phyloP scores from a whole-genome alignment of 2,888 invertebrate genomes.

The Lysandra coridon region DNA sequence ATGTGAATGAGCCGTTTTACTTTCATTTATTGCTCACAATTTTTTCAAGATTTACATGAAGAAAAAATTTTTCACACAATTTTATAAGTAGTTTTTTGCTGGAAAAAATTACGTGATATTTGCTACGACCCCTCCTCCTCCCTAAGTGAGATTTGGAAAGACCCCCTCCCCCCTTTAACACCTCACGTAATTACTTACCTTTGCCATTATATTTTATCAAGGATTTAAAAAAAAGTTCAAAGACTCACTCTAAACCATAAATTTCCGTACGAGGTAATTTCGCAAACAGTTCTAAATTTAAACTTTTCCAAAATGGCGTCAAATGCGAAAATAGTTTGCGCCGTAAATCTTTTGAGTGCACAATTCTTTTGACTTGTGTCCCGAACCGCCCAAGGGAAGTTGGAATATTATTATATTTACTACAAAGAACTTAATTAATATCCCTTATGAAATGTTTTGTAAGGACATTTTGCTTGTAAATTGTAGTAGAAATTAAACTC shows the following conservation, averaged over 20 bases:
- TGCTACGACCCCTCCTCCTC: no score
- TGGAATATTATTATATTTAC: neutral
- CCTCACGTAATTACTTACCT: no score
- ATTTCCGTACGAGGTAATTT: neutral
- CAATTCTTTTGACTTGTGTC: neutral
- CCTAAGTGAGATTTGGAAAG: no score
- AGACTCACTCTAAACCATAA: neutral
- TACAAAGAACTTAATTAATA: neutral
- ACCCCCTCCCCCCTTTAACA: no score
- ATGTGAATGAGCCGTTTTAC: no score
- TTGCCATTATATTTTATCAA: neutral
- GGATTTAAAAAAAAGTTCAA: neutral
- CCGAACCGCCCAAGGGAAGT: neutral
- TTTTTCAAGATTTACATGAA: no score
- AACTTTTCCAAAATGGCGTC: constrained; percentile 14
- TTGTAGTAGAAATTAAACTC: neutral
- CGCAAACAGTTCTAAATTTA: constrained; percentile 9
- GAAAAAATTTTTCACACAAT: no score
- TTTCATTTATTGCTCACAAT: no score
- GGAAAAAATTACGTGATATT: no score
- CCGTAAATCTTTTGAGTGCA: constrained; percentile 1
- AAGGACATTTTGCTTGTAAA: neutral
- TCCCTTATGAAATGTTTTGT: neutral
- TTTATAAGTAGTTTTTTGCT: no score
- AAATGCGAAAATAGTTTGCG: constrained; percentile 9